Base-by-base conservation (phyloP, 2,797 vertebrate species). In the Brachymystax lenok region DNA sequence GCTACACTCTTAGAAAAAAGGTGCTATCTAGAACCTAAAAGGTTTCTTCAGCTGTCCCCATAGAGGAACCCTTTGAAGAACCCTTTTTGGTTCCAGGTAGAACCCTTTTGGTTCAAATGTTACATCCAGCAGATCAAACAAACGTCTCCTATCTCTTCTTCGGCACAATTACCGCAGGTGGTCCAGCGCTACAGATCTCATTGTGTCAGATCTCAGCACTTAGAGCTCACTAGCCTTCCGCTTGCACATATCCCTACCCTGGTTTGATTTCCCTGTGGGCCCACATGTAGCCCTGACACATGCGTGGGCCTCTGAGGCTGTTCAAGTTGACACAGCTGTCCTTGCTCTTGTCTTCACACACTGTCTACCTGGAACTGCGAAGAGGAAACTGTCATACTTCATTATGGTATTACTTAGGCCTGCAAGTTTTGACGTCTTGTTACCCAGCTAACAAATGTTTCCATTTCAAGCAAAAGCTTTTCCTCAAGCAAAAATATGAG, bases 241-340 rank as follows among this genome's bases (percentile, higher is more conserved):
- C 51, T 35, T n/a, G 4, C 67, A 30, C n/a, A 8, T 63, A 33
- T 30, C 68, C 33, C 68, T 35, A 21, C 21, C 46, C 72, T 76
- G 40, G 76, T 74, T 79, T 82, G 73, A 85, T 84, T 83, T 80
- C 77, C 79, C 82, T 0, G 40, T 71, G 73, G 80, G 78, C 75
- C 73, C 2, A n/a, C 28, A 21, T n/a, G 74, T 12, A n/a, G 64
- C 76, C 79, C 51, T 63, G 73, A 78, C 33, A 74, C 40, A n/a
- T 73, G 64, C 54, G 1, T 19, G 76, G 46, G 40, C 77, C 46
- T 77, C 75, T 51, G 68, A n/a, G 35, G 54, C 30, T 13, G 17
- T 69, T 77, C 71, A 14, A 71, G 40, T 69, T 56, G 35, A 63
- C 24, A 8, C 66, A n/a, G 71, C 71, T 79, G 79, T 54, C 75